Evolutionary conservation across 2,113 vertebrate species (phyloP).

Genomic region (Antechinus flavipes): DNA sequence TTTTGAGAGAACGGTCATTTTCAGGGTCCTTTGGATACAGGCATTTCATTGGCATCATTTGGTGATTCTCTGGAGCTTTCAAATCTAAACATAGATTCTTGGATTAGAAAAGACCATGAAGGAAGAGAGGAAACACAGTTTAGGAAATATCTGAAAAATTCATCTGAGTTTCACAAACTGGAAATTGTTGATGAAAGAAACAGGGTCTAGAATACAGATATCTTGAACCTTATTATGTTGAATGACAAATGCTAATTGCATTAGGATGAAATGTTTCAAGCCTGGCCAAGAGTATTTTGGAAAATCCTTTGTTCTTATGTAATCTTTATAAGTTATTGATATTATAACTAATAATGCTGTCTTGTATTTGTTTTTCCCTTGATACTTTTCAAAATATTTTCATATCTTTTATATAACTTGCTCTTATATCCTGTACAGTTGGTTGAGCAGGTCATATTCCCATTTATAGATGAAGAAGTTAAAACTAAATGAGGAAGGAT

Average conservation of each 20-base stretch:
- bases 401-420: background rate
- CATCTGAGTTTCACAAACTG: background rate
- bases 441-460: background rate
- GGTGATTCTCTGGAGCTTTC: background rate
- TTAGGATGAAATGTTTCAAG: background rate
- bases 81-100: slow-evolving; percentile 14
- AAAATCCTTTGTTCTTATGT: background rate
- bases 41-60: background rate
- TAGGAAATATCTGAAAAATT: background rate
- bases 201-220: background rate
- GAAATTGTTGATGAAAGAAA: slow-evolving; percentile 25
- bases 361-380: background rate
- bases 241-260: background rate
- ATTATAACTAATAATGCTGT: background rate
- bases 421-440: background rate
- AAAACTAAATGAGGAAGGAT: background rate
- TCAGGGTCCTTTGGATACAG: background rate
- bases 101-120: background rate
- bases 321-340: background rate
- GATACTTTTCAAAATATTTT: background rate
- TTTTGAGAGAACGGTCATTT: background rate
- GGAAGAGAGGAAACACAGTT: background rate
- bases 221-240: background rate
- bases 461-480: background rate
- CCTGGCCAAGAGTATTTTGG: background rate